A percentile compares a stretch with the other conserved stretches of the same genome.
phyloP scores from a whole-genome alignment of 2,888 invertebrate species.

The Sarcophaga caerulescens region DNA sequence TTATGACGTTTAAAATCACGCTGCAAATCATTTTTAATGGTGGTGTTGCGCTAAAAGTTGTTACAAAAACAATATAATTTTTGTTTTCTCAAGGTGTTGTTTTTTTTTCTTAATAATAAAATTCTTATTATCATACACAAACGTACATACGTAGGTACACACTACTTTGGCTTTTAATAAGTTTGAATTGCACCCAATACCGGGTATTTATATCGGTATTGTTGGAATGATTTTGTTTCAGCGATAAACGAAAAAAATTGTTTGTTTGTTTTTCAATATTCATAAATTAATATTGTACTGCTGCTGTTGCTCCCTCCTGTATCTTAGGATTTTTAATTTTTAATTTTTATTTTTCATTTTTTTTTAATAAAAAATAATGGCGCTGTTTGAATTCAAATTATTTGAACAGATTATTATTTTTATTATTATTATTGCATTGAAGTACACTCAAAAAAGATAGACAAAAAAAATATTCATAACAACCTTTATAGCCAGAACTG shows the following conservation, averaged over 20 bases:
- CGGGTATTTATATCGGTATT: neutral
- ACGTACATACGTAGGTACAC: no score
- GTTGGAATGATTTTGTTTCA: neutral
- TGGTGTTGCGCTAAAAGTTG: neutral
- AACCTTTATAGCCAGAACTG: neutral
- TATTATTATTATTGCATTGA: constrained; percentile 18
- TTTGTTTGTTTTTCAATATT: constrained; percentile 53
- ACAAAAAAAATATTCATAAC: neutral
- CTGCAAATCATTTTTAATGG: constrained; percentile 18
- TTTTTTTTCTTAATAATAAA: no score
- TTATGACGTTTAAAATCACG: constrained; percentile 24
- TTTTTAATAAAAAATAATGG: constrained; percentile 12
- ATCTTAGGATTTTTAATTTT: neutral
- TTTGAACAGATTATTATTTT: constrained; percentile 27
- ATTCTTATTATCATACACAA: neutral
- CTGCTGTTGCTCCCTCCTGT: neutral
- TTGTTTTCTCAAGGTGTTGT: constrained; percentile 53
- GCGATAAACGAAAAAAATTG: neutral
- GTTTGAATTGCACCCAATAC: neutral
- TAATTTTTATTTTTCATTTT: neutral
- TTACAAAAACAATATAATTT: neutral
- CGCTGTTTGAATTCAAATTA: constrained; percentile 30
- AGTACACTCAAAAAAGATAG: neutral
- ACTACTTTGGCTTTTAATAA: neutral
- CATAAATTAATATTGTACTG: constrained; percentile 51